phyloP scores from a whole-genome alignment of 2,113 vertebrate genomes.

The Camelus dromedarius region DNA sequence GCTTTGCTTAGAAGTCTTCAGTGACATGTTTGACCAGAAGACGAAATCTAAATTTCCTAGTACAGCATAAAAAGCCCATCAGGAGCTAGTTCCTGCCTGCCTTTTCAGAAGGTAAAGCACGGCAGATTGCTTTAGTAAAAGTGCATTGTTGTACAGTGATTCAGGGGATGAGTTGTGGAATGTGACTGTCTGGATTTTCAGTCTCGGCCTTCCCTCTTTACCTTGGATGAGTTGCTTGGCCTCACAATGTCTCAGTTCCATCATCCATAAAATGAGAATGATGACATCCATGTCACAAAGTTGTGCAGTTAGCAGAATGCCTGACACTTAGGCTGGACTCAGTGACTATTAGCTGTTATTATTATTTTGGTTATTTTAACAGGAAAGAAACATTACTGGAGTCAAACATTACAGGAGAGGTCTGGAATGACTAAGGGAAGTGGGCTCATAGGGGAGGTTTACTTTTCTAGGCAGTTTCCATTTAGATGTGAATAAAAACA shows the following conservation, averaged over 20 bases:
- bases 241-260: neutral
- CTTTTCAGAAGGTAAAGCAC: neutral
- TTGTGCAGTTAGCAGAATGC: neutral
- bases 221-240: neutral
- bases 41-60: constrained; percentile 4
- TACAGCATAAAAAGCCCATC: neutral
- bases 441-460: neutral
- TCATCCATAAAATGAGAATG: neutral
- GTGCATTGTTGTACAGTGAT: neutral
- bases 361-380: neutral
- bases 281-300: neutral
- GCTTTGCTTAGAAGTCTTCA: neutral
- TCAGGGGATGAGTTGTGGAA: neutral
- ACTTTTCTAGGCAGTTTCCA: neutral
- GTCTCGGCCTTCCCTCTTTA: neutral
- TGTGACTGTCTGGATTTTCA: neutral
- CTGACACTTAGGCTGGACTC: neutral
- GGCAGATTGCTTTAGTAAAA: neutral
- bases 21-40: neutral
- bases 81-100: neutral
- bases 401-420: neutral
- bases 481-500: constrained; percentile 25
- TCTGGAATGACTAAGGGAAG: neutral
- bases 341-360: neutral
- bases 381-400: neutral